These are phyloP conservation scores for Crocodylus rhombifer DNA, from an alignment of 2,797 vertebrate genomes.

Conservation along the genomic window DNA sequence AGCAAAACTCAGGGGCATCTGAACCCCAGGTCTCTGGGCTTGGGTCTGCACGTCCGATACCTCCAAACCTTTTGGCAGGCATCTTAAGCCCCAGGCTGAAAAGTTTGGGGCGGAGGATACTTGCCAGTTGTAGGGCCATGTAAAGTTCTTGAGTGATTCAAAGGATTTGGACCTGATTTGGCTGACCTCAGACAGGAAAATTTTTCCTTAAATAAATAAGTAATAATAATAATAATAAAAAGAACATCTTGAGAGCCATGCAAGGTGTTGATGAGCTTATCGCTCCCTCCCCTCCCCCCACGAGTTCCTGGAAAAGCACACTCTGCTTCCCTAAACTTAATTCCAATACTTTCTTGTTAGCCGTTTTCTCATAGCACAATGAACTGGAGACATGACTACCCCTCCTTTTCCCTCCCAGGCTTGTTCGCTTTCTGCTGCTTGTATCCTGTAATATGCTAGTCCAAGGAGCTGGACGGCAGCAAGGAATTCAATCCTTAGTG, in stretches of 20 bases:
- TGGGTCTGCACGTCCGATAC: no score
- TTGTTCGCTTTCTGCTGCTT: neutral
- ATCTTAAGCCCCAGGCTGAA: no score
- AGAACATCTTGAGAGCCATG: neutral
- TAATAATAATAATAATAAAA: neutral
- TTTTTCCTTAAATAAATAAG: no score
- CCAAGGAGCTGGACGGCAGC: neutral
- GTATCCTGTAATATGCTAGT: neutral
- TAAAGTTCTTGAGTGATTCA: no score
- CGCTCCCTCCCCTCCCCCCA: constrained; percentile 51
- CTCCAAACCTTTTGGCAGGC: no score
- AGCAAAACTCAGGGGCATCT: no score
- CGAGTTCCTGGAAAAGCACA: neutral
- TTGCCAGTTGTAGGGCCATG: no score
- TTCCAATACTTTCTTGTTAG: no score
- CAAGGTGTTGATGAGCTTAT: constrained; percentile 37
- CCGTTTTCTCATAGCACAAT: neutral
- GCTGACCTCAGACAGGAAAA: neutral
- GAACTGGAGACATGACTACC: neutral
- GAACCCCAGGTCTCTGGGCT: no score
- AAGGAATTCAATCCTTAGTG: neutral
- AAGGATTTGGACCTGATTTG: no score
- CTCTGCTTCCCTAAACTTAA: neutral
- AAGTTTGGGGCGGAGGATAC: no score
- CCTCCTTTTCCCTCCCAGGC: neutral